Evolutionary conservation across 1,140 invertebrate genomes (phyloP).

Genomic region (Linepithema humile): DNA sequence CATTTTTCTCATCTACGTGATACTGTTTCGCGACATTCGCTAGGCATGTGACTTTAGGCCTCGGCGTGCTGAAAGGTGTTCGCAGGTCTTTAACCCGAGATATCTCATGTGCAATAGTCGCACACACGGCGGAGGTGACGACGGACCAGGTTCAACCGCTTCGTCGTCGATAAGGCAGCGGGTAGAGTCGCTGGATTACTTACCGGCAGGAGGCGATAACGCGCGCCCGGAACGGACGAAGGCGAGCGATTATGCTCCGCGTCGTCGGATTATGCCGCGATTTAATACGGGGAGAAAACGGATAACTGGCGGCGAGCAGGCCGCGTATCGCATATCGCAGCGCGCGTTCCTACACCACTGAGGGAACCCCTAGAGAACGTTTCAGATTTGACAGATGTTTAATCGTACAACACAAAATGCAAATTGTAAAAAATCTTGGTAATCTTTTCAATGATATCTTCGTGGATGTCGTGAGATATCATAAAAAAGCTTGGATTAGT

Average conservation of each 20-base stretch:
- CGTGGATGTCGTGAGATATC: not conserved
- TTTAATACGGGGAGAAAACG: slow-evolving; percentile 21
- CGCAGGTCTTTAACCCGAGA: slow-evolving; percentile 71
- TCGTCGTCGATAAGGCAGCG: slow-evolving; percentile 75
- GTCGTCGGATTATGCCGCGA: slow-evolving; percentile 38
- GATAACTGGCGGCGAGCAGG: not conserved
- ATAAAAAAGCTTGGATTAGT: too few relatives aligned
- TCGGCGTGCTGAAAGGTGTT: not conserved
- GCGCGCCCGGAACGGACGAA: slow-evolving; percentile 32
- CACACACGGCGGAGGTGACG: slow-evolving; percentile 60
- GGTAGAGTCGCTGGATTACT: slow-evolving; percentile 71
- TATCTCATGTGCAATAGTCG: slow-evolving; percentile 74
- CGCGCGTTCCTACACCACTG: not conserved
- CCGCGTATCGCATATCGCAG: slow-evolving; percentile 3
- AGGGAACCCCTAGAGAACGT: not conserved
- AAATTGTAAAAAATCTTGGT: not conserved
- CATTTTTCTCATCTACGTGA: too few relatives aligned
- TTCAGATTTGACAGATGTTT: not conserved
- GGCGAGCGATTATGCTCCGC: slow-evolving; percentile 39
- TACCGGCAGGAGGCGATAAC: slow-evolving; percentile 52
- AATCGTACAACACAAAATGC: slow-evolving; percentile 21
- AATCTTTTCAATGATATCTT: not conserved
- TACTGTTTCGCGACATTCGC: not conserved
- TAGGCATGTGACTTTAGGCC: not conserved
- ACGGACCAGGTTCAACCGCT: slow-evolving; percentile 57